These are phyloP conservation scores for Pelvicachromis taeniatus DNA, from an alignment of 2,113 vertebrate species.

Conservation along the genomic window DNA sequence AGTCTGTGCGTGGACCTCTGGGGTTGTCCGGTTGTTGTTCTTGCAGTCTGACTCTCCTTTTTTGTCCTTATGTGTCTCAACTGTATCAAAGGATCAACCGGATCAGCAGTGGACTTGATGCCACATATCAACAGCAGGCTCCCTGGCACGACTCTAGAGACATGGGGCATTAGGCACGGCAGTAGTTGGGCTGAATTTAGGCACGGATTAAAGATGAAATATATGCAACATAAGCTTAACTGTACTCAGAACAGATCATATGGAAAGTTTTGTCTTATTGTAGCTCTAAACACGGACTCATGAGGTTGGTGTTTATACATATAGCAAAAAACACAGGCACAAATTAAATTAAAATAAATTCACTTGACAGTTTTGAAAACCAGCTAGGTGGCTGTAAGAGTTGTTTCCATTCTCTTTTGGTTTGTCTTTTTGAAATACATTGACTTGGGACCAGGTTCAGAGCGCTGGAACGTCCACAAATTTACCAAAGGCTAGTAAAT, in stretches of 20 bases:
- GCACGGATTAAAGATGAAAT: constrained; percentile 34
- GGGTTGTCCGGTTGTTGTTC: background rate
- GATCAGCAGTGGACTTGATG: constrained; percentile 32
- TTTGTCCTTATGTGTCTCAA: constrained; percentile 10
- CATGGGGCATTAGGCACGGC: background rate
- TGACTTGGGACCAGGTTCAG: background rate
- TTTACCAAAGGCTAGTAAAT: background rate
- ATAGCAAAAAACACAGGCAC: background rate
- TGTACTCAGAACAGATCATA: background rate
- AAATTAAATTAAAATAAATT: background rate
- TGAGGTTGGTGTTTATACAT: background rate
- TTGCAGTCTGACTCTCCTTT: constrained; percentile 4
- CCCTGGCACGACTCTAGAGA: background rate
- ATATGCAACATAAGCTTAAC: constrained; percentile 33
- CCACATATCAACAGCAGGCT: constrained; percentile 24
- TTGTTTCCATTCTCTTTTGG: background rate
- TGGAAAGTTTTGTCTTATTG: constrained; percentile 21
- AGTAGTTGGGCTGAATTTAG: constrained; percentile 6
- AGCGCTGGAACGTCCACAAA: background rate
- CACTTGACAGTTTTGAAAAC: background rate
- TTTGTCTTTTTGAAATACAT: background rate
- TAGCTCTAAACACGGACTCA: background rate
- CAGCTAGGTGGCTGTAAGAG: background rate
- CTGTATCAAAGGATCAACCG: constrained; percentile 35
- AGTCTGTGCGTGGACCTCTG: background rate